Evolutionary conservation across 2,797 vertebrate species (phyloP).

Genomic region (Macrochelys suwanniensis): DNA sequence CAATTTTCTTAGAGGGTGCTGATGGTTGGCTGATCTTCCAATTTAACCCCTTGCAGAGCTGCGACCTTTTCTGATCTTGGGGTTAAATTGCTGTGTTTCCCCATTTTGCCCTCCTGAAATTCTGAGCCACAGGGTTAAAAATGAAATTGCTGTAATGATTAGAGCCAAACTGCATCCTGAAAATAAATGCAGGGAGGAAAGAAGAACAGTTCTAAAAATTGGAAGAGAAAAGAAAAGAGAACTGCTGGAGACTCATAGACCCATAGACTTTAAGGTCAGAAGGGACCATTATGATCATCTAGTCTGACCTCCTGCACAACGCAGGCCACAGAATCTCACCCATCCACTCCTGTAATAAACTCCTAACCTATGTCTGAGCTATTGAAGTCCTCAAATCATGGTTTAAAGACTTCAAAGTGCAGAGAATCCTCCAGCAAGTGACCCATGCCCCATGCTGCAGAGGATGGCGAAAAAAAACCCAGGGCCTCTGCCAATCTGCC

Average conservation of each 20-base stretch:
- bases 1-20: not conserved
- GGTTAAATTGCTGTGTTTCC: not conserved
- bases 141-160: slow-evolving; percentile 69
- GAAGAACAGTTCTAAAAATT: accelerated
- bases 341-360: no score
- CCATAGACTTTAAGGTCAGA: no score
- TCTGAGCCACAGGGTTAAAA: slow-evolving; percentile 41
- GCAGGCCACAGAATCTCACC: no score
- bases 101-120: not conserved
- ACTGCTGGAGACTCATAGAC: not conserved
- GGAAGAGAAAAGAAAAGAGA: not conserved
- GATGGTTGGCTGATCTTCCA: not conserved
- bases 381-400: no score
- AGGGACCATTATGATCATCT: no score
- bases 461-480: no score
- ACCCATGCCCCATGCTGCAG: no score
- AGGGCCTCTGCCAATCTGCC: no score
- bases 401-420: no score
- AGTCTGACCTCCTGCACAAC: no score
- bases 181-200: slow-evolving; percentile 55
- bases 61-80: not conserved
- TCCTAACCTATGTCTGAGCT: no score
- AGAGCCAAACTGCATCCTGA: slow-evolving; percentile 62
- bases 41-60: not conserved
- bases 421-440: no score